Evolutionary conservation across 2,113 vertebrate species (phyloP).

Genomic region (Brienomyrus longianalis): DNA sequence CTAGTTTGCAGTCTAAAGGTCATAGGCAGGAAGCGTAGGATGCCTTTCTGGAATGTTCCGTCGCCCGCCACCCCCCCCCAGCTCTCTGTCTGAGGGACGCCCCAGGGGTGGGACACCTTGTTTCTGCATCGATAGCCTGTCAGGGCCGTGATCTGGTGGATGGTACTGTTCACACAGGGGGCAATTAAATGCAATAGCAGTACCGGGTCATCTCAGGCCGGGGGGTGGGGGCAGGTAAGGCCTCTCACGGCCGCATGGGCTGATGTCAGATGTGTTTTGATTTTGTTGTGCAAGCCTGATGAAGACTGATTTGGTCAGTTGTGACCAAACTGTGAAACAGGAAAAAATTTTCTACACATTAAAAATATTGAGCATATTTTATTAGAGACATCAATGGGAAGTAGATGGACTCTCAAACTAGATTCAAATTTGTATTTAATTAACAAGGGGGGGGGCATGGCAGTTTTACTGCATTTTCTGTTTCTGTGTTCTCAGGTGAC

Average conservation of each 20-base stretch:
- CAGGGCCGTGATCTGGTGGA: neutral
- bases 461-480: constrained; percentile 37
- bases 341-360: neutral
- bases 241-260: neutral
- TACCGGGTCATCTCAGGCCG: neutral
- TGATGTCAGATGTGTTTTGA: neutral
- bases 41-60: neutral
- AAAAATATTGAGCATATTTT: neutral
- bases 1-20: neutral
- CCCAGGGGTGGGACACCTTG: too few relatives aligned
- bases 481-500: constrained; percentile 72
- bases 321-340: neutral
- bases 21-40: neutral
- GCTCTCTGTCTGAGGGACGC: too few relatives aligned
- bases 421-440: neutral
- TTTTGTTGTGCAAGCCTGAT: neutral
- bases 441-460: constrained; percentile 4
- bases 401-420: neutral
- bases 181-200: neutral
- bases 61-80: neutral
- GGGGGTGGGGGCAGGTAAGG: neutral
- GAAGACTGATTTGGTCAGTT: neutral
- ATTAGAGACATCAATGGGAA: neutral
- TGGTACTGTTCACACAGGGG: neutral
- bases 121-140: neutral